A percentile compares a stretch with the other conserved stretches of the same genome.
These are phyloP conservation scores for Brevimyrus niger DNA, from an alignment of 2,113 vertebrate genomes.

Conservation along the genomic window DNA sequence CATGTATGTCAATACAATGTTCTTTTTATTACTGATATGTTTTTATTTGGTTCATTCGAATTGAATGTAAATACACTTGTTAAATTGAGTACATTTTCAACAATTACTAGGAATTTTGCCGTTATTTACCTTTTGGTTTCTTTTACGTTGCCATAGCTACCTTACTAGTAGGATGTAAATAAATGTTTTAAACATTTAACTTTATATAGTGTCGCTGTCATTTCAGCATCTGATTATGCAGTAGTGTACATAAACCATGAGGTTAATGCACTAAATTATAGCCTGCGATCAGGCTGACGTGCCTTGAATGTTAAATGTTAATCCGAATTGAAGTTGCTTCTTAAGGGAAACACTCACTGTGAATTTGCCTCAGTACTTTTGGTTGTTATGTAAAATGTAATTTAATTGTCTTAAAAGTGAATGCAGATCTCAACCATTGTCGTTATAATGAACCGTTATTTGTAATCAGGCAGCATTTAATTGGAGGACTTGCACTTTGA, in stretches of 20 bases:
- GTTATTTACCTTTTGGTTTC: not conserved
- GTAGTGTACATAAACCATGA: not conserved
- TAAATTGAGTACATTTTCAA: not conserved
- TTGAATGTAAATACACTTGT: not conserved
- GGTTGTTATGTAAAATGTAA: not conserved
- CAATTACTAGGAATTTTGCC: not conserved
- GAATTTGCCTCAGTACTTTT: slow-evolving; percentile 7
- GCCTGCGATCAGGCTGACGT: not conserved
- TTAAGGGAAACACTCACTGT: not conserved
- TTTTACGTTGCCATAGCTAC: not conserved
- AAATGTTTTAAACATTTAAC: not conserved
- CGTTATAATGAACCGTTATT: too few species aligned
- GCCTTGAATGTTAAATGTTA: not conserved
- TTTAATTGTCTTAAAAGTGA: not conserved
- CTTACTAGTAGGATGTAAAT: not conserved
- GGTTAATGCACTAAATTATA: not conserved
- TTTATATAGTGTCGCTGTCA: not conserved
- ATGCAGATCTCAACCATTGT: not conserved
- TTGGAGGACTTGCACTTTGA: not conserved
- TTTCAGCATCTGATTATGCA: not conserved
- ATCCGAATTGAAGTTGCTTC: not conserved
- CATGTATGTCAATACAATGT: not conserved
- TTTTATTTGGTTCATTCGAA: not conserved
- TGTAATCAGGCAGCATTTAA: not conserved
- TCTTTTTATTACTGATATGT: not conserved